These are phyloP conservation scores for Orthonyx spaldingii DNA, from an alignment of 2,113 vertebrate species.

Conservation along the genomic window DNA sequence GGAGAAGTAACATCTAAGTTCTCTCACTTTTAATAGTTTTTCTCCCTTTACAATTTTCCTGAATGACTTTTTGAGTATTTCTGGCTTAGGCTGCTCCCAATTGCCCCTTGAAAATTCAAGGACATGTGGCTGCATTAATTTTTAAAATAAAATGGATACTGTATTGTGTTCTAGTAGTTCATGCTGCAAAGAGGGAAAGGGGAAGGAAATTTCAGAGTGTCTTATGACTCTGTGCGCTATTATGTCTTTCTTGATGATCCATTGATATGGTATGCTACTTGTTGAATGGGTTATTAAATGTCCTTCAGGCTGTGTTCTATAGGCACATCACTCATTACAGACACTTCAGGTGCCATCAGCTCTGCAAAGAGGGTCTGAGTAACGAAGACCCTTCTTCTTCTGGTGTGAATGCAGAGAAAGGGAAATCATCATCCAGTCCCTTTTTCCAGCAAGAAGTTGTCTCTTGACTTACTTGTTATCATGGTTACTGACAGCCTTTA, in stretches of 20 bases:
- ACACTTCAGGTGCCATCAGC: neutral
- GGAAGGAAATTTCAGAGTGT: neutral
- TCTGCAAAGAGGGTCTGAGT: neutral
- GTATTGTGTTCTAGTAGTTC: neutral
- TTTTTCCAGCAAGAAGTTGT: neutral
- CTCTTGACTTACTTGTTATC: neutral
- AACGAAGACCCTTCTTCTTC: neutral
- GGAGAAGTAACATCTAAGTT: neutral
- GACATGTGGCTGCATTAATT: neutral
- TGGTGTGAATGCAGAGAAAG: neutral
- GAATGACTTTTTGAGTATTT: neutral
- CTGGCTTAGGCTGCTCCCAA: neutral
- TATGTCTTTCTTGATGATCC: neutral
- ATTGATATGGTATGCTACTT: neutral
- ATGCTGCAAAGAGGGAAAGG: neutral
- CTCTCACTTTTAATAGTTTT: neutral
- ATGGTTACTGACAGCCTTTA: neutral
- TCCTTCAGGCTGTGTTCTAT: neutral
- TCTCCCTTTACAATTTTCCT: neutral
- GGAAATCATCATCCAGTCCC: neutral
- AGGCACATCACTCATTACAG: neutral
- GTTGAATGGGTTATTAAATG: conserved; percentile 16
- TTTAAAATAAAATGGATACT: neutral
- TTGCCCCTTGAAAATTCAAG: neutral
- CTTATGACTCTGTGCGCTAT: neutral